A percentile compares a stretch with the other conserved stretches of the same genome.
phyloP scores from a whole-genome alignment of 2,113 vertebrate genomes.

The Petroica traversi region DNA sequence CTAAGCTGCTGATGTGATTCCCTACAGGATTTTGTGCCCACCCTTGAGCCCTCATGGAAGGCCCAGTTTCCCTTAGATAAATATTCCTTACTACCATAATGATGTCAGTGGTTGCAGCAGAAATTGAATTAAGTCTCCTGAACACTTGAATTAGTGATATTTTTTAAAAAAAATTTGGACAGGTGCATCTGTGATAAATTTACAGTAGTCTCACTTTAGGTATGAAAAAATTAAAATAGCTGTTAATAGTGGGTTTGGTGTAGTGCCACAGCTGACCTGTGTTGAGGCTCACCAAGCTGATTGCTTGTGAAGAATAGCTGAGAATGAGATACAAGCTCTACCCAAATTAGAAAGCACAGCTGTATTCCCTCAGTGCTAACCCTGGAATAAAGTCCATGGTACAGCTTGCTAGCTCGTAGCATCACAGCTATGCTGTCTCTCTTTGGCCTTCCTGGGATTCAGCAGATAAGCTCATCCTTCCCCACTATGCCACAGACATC shows the following conservation, averaged over 20 bases:
- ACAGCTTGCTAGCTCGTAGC: not conserved
- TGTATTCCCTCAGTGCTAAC: not conserved
- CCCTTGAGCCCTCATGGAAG: not conserved
- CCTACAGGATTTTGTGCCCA: not conserved
- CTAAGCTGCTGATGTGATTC: not conserved
- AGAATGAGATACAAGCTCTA: not conserved
- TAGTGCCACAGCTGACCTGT: not conserved
- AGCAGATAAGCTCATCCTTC: not conserved
- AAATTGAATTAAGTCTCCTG: not conserved
- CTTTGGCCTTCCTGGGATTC: not conserved
- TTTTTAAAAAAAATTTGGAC: not conserved
- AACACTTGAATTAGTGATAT: not conserved
- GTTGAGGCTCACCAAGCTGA: not conserved
- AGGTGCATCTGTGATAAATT: not conserved
- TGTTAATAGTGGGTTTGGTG: not conserved
- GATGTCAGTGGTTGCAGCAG: not conserved
- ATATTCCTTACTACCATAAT: not conserved
- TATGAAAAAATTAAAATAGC: not conserved
- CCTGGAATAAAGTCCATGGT: not conserved
- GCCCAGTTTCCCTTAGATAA: not conserved
- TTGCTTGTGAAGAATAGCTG: not conserved
- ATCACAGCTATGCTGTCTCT: not conserved
- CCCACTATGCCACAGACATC: not conserved
- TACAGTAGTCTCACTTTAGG: not conserved
- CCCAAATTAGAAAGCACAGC: not conserved